phyloP scores from a whole-genome alignment of 2,113 vertebrate genomes.

The Anseranas semipalmata region DNA sequence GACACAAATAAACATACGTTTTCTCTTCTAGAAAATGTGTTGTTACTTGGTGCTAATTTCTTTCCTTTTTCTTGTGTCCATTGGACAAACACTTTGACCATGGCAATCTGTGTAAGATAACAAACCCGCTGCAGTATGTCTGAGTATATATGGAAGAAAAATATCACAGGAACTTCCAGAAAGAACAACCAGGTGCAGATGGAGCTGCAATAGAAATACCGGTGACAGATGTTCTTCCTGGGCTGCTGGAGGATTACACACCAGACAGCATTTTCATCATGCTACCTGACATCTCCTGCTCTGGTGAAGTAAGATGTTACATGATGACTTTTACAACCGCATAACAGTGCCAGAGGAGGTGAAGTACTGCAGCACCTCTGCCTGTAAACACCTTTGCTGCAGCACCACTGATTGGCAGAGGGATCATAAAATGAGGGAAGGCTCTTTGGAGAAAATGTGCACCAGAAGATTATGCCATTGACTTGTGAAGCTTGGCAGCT shows the following conservation, averaged over 20 bases:
- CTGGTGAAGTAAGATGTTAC: not conserved
- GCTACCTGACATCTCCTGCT: constrained; percentile 28
- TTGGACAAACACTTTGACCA: not conserved
- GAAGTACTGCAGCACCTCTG: constrained; percentile 39
- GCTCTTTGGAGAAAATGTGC: not conserved
- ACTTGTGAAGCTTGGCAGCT: constrained; percentile 38
- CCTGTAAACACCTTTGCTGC: constrained; percentile 42
- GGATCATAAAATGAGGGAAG: constrained; percentile 8
- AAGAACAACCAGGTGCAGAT: constrained; percentile 46
- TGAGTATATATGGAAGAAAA: constrained; percentile 39
- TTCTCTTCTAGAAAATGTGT: not conserved
- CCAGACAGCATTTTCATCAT: constrained; percentile 62
- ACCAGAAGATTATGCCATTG: not conserved
- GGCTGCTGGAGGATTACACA: not conserved
- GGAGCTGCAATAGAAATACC: constrained; percentile 49
- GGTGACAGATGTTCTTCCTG: constrained; percentile 65
- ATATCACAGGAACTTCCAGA: constrained; percentile 33
- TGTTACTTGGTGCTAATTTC: constrained; percentile 2
- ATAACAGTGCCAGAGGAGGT: not conserved
- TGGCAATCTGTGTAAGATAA: not conserved
- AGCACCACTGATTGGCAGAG: not conserved
- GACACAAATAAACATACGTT: not conserved
- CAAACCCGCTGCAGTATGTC: not conserved
- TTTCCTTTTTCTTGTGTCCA: not conserved
- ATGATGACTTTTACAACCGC: constrained; percentile 56